Evolutionary conservation across 2,888 invertebrate species (phyloP), one percentile per base, ranked within the genome.

Genomic region (Rhagonycha lutea): DNA sequence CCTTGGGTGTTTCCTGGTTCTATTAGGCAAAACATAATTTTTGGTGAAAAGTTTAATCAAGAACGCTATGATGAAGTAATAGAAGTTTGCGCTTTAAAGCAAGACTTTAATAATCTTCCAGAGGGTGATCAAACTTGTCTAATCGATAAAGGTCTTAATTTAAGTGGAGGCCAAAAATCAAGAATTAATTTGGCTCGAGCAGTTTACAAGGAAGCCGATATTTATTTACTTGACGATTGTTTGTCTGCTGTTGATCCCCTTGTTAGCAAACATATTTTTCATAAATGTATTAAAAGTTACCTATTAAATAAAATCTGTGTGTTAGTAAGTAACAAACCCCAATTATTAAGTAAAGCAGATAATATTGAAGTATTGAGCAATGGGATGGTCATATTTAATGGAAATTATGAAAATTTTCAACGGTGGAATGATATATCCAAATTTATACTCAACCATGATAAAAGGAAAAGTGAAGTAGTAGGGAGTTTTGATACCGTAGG

Each of bases 131-230:
- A 90, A 80, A 94, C 94, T 0, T 85, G 93, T 69, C 93, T 96
- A 1, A 95, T 95, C 8, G 95, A 96, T 82, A 90, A 93, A 61
- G 95, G 95, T 10, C 91, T 93, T 0, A 92, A 92, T 14, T 87
- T 96, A 10, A 94, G 94, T 24, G 95, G 95, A 12, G 95, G 95
- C 14, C 95, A 95, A 87, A 91, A 92, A 84, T 94, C 95, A 1
- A 89, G 95, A 78, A 91, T 96, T 60, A 94, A 93, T 85, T 88
- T 96, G 68, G 94, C 94, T 0, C 89, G 94, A 82, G 92, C 94
- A 0, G 88, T 95, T 70, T 95, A 94, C 83, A 91, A 91, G 80
- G 90, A 93, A 80, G 93, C 94, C 0, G 94, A 95, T 81, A 89
- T 95, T 32, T 95, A 94, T 83, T 87, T 95, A 32, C 86, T 95